These are phyloP conservation scores for Leucophenga montana DNA, from an alignment of 2,888 invertebrate genomes.

Conservation along the genomic window DNA sequence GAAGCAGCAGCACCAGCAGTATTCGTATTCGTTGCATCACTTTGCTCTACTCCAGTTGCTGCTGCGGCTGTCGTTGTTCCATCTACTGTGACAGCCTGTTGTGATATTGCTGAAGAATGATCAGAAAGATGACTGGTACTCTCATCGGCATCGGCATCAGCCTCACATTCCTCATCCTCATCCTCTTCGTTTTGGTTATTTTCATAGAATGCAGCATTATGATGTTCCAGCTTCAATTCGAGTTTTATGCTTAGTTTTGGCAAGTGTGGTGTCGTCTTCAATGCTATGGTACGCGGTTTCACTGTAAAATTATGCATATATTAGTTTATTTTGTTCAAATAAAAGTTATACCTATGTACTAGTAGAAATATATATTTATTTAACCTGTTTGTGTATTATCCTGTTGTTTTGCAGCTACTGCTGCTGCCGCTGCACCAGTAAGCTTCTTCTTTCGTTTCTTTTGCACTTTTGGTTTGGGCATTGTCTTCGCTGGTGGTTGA, in stretches of 20 bases:
- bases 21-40: constrained; percentile 35
- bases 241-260: constrained; percentile 70
- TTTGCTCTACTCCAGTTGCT: constrained; percentile 21
- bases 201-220: constrained; percentile 68
- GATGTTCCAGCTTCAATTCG: constrained; percentile 71
- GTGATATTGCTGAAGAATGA: constrained; percentile 55
- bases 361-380: no score
- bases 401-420: constrained; percentile 38
- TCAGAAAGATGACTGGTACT: constrained; percentile 66
- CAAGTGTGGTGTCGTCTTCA: constrained; percentile 68
- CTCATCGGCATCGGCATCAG: constrained; percentile 64
- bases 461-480: constrained; percentile 65
- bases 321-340: no score
- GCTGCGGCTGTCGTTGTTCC: constrained; percentile 7
- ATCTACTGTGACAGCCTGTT: constrained; percentile 39
- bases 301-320: constrained; percentile 40
- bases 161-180: constrained; percentile 62
- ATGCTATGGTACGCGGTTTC: constrained; percentile 67
- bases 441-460: constrained; percentile 70
- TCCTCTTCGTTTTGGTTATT: constrained; percentile 63
- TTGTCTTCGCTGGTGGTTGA: constrained; percentile 63
- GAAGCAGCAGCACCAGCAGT: constrained; percentile 23
- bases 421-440: constrained; percentile 37
- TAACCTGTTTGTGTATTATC: constrained; percentile 46
- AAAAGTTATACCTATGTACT: no score